Evolutionary conservation across 2,888 invertebrate genomes (phyloP).

Genomic region (Chalcosyrphus nemorum): DNA sequence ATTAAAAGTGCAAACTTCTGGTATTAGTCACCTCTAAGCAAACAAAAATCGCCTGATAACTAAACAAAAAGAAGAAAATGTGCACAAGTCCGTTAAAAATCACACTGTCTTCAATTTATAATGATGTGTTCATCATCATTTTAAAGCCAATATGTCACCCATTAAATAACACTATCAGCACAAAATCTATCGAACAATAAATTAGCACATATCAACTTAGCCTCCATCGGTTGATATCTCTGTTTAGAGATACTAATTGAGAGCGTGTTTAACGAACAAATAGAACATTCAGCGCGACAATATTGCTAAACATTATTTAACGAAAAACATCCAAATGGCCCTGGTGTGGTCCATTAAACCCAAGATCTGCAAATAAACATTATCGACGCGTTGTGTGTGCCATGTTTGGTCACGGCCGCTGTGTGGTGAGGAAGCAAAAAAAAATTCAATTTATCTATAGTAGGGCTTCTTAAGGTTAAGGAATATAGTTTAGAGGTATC

Average conservation of each 20-base stretch:
- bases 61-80: not conserved
- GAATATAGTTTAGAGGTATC: conserved; percentile 23
- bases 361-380: conserved; percentile 46
- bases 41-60: not conserved
- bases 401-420: conserved; percentile 35
- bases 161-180: not conserved
- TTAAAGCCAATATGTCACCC: not conserved
- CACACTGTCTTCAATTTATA: not conserved
- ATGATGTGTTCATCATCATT: not conserved
- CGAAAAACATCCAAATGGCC: conserved; percentile 47
- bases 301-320: conserved; percentile 25
- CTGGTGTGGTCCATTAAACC: conserved; percentile 61
- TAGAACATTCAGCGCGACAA: conserved; percentile 41
- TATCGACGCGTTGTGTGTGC: not conserved
- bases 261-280: conserved; percentile 51
- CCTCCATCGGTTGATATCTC: not conserved
- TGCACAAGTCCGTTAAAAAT: not conserved
- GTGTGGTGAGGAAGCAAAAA: conserved; percentile 10
- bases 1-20: not conserved
- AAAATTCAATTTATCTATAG: not conserved
- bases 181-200: conserved; percentile 6
- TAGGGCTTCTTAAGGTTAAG: conserved; percentile 13
- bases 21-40: not conserved
- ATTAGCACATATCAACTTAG: conserved; percentile 21
- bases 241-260: conserved; percentile 50